Base-by-base conservation (phyloP, 2,888 invertebrate species). In the Fabriciana adippe region DNA sequence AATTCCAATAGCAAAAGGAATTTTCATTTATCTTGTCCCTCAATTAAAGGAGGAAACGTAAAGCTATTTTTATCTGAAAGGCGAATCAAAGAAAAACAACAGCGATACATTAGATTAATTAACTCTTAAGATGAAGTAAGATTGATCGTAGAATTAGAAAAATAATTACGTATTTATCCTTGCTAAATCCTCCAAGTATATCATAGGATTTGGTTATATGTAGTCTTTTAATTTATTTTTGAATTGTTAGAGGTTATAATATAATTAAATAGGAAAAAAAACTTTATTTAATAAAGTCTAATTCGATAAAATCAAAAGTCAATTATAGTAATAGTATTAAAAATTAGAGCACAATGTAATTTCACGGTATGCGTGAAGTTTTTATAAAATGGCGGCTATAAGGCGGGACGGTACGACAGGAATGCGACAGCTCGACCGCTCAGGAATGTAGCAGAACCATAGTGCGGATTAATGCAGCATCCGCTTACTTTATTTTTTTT, bases 351-450 rank as follows among this genome's bases (percentile, higher is more conserved):
- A 41, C 35, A 41, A 41, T 11, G 68, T 50, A 63, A 70, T 70
- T 66, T 70, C 51, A 68, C 55, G 60, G 57, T 41, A 67, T 68
- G 59, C 70, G 64, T 64, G 67, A 71, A 68, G 71, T 73, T 70
- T 73, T 70, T 68, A 76, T 75, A 81, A 79, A 80, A 81, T 73
- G 75, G 73, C 75, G 70, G 70, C 72, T 67, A 64, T 62, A 55
- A 72, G 67, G 57, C 69, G 66, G 72, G 73, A 72, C 70, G 68
- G 65, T 55, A 74, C 75, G 78, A 76, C 72, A 66, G 85, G 87
- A 84, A 87, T 87, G 85, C 65, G 63, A 72, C 70, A 62, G 54
- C 57, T 68, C 59, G 71, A 73, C 75, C 72, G 72, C 72, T 26
- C 69, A 64, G 71, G 74, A 74, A 74, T 73, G 70, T 63, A 64